Percentiles rank a stretch among this genome's conserved stretches.
phyloP scores from a whole-genome alignment of 2,113 vertebrate species.

The Syngnathus floridae region DNA sequence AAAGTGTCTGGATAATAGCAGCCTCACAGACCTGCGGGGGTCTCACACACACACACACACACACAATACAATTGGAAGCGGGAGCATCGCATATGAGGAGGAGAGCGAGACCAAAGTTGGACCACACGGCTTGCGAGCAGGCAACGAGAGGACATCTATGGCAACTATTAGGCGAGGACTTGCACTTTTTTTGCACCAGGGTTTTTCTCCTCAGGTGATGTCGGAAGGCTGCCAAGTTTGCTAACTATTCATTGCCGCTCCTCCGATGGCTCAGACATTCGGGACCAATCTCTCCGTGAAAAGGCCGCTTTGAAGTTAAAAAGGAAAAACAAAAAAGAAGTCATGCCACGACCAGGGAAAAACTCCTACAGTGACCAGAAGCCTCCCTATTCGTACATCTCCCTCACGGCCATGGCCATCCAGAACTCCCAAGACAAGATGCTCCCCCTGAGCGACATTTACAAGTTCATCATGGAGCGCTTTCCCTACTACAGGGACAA shows the following conservation, averaged over 20 bases:
- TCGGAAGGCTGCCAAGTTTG: background rate
- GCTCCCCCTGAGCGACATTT: constrained; percentile 90
- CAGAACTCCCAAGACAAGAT: constrained; percentile 92
- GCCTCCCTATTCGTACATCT: constrained; percentile 95
- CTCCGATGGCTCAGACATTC: constrained; percentile 46
- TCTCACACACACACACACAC: constrained; percentile 66
- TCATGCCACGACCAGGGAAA: constrained; percentile 90
- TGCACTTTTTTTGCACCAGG: constrained; percentile 4
- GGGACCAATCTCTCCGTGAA: constrained; percentile 30
- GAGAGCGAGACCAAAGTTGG: background rate
- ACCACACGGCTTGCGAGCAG: background rate
- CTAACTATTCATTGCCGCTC: background rate
- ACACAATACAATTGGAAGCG: constrained; percentile 68
- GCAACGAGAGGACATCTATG: constrained; percentile 18
- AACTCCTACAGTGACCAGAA: constrained; percentile 98
- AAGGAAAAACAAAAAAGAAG: background rate
- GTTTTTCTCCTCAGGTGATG: background rate
- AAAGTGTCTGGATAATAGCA: constrained; percentile 71
- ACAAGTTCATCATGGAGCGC: constrained; percentile 93
- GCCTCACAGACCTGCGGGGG: constrained; percentile 77
- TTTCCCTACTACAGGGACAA: constrained; percentile 93
- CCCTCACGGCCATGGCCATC: constrained; percentile 94
- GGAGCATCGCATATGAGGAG: constrained; percentile 52
- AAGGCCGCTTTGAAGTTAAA: too few species aligned
- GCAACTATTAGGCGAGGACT: constrained; percentile 54